Evolutionary conservation across 37 sponge, comb jelly and placozoan species (phyloP), one percentile per base, ranked within the genome.

Genomic region (Geodia barretti): DNA sequence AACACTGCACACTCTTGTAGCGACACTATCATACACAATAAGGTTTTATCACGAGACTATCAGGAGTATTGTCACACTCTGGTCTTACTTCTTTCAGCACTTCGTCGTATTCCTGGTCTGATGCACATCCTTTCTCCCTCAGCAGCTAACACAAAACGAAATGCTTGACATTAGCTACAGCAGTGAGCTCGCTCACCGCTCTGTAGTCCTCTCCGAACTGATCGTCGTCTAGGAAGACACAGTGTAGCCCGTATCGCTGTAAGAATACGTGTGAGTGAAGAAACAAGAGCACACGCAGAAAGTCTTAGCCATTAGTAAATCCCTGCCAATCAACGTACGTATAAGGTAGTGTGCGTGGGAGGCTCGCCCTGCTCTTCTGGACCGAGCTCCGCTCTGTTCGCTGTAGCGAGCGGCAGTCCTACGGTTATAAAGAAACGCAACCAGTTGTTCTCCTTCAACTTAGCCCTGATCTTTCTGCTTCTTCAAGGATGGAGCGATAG

Each of bases 181-280:
- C 5, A 14, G 1, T 19, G 30, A 7, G n/a, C 1, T 33, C 0
- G 66, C 84, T 40, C 47, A 90, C 90, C n/a, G 70, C 65, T 80
- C 70, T 36, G 72, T 84, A 90, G 21, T 77, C 77, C 42, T 64
- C 41, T 31, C 60, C 23, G 72, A 92, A 92, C 40, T 88, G 76
- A 3, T 28, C 64, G 17, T 84, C 86, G 24, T 43, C 54, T 26
- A 60, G 73, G 43, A 62, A 92, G 30, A 59, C 41, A 41, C 84
- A 72, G 40, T 92, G 93, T 8, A 84, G 64, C 43, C 29, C 82
- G 70, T 82, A 92, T 0, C 76, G 64, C 11, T 84, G 74, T 14
- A 92, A 74, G 74, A 88, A 92, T 29, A 92, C 85, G 67, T 92
- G 19, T 63, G 54, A 62, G 76, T 61, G 73, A 83, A 91, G 69